phyloP scores from a whole-genome alignment of 2,888 invertebrate species.

The Xestia c-nigrum region DNA sequence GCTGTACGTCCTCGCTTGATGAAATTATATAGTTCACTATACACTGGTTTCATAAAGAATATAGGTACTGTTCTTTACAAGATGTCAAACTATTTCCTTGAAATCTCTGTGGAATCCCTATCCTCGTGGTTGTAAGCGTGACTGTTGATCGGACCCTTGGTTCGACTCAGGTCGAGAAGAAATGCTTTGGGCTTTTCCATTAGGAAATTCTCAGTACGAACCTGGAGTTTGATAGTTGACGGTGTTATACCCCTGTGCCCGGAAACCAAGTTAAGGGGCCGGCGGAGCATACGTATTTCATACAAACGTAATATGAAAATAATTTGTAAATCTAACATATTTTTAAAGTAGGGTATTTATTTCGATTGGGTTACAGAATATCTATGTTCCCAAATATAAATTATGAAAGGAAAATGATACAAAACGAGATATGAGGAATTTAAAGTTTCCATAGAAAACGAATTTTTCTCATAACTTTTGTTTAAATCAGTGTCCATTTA shows the following conservation, averaged over 20 bases:
- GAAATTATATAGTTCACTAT: conserved; percentile 53
- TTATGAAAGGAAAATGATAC: no score
- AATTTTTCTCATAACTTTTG: no score
- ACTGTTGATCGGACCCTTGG: neutral
- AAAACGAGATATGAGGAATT: no score
- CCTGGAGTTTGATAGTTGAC: neutral
- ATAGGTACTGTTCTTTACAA: neutral
- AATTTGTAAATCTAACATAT: no score
- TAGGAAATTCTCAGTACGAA: neutral
- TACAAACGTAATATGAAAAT: no score
- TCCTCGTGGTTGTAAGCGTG: neutral
- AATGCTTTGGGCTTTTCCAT: neutral
- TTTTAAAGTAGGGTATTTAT: no score
- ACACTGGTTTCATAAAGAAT: conserved; percentile 34
- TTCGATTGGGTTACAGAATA: no score
- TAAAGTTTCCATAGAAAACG: no score
- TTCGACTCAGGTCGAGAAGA: neutral
- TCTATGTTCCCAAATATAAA: no score
- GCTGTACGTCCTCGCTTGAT: conserved; percentile 63
- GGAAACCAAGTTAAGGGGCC: neutral
- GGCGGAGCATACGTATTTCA: no score
- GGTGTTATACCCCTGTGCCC: neutral
- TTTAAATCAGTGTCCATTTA: no score
- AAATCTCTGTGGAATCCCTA: no score
- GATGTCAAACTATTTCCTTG: neutral